phyloP scores from a whole-genome alignment of 2,888 invertebrate species.

The Luffia ferchaultella region DNA sequence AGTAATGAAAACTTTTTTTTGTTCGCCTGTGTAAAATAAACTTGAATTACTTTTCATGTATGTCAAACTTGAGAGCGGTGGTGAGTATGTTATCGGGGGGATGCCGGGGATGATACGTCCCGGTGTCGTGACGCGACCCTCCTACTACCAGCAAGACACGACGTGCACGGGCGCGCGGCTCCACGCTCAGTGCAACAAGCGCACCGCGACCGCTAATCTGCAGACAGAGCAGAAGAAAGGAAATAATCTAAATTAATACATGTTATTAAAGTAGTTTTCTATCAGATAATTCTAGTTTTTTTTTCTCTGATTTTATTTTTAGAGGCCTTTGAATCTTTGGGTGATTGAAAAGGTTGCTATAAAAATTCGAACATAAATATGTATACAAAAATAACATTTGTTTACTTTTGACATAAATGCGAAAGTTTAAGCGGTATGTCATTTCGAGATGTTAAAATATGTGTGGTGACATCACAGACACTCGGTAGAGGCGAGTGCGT shows the following conservation, averaged over 20 bases:
- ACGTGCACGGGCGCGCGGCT: slow-evolving; percentile 85
- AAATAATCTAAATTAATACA: not conserved
- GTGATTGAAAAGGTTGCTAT: too few species aligned
- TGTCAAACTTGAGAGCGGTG: slow-evolving; percentile 84
- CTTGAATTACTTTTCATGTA: slow-evolving; percentile 74
- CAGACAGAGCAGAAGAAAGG: slow-evolving; percentile 5
- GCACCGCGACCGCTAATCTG: slow-evolving; percentile 76
- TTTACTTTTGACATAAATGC: too few species aligned
- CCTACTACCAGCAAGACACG: slow-evolving; percentile 90
- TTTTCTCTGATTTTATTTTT: too few species aligned
- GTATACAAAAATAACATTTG: too few species aligned
- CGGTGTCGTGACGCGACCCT: slow-evolving; percentile 83
- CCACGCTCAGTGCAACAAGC: slow-evolving; percentile 76
- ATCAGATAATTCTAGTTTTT: not conserved
- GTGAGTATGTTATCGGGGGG: slow-evolving; percentile 84
- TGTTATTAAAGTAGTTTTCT: not conserved
- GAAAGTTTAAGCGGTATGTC: too few species aligned
- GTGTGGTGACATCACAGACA: too few species aligned
- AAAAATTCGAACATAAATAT: too few species aligned
- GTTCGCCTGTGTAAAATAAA: too few species aligned
- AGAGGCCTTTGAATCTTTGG: too few species aligned
- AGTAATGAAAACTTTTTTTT: too few species aligned
- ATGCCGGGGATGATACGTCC: slow-evolving; percentile 77
- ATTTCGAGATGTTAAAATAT: too few species aligned
- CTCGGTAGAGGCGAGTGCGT: too few species aligned